Conservation (phyloP, 1,140 invertebrate species). For the Batillaria attramentaria region DNA sequence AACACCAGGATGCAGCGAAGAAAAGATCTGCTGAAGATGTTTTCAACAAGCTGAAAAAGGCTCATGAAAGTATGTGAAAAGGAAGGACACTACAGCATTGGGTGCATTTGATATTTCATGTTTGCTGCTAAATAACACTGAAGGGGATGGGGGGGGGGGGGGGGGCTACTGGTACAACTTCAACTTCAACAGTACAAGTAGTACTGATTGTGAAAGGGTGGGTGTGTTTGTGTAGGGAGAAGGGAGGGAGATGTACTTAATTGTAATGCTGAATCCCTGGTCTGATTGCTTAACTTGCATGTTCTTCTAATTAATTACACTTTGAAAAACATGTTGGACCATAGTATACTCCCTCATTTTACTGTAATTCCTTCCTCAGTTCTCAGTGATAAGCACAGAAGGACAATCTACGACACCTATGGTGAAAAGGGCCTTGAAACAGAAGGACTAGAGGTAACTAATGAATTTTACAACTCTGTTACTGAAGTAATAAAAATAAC, state of each 20-base stretch:
- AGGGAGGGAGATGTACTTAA: no score
- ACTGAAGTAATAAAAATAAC: neutral
- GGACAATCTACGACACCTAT: conserved; percentile 86
- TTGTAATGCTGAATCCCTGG: no score
- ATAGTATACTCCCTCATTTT: no score
- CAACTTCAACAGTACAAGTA: no score
- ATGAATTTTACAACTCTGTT: neutral
- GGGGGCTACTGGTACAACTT: no score
- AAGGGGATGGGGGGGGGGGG: no score
- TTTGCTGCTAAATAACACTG: no score
- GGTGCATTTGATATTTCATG: no score
- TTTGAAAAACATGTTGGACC: neutral
- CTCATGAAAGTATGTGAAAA: conserved; percentile 88
- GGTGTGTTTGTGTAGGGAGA: no score
- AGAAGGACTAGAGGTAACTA: conserved; percentile 89
- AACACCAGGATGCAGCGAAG: conserved; percentile 88
- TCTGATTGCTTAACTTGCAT: no score
- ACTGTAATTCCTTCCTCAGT: conserved; percentile 73
- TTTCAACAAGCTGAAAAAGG: conserved; percentile 92
- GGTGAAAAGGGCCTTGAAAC: conserved; percentile 87
- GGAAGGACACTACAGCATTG: no score
- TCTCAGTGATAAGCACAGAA: conserved; percentile 82
- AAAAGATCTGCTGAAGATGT: conserved; percentile 88
- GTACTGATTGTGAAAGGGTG: no score
- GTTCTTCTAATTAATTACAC: neutral